Percentiles rank a stretch among this genome's conserved stretches.
These are phyloP conservation scores for Epirrita christyi DNA, from an alignment of 2,888 invertebrate species.

Conservation along the genomic window DNA sequence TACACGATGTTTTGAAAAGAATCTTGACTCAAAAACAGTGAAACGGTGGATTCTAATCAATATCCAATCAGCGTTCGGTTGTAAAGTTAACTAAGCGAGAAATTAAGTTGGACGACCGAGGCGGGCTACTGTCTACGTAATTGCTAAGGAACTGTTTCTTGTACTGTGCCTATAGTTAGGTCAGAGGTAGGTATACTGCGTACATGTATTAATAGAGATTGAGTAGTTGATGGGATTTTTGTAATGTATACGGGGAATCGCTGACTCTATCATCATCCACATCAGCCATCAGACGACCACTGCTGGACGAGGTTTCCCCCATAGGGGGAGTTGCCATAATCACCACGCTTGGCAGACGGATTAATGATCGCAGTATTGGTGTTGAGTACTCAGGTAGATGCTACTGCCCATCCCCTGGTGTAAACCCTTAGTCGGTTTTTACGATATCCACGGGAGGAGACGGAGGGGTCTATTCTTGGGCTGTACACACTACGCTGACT, in stretches of 20 bases:
- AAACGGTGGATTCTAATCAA: slow-evolving; percentile 80
- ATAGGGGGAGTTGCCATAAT: too few species aligned
- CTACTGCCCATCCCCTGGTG: too few species aligned
- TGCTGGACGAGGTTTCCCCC: too few species aligned
- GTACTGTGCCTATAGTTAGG: not conserved
- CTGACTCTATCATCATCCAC: too few species aligned
- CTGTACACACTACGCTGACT: too few species aligned
- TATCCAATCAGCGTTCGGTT: slow-evolving; percentile 77
- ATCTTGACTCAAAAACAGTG: slow-evolving; percentile 71
- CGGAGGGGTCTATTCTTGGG: too few species aligned
- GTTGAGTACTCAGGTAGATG: too few species aligned
- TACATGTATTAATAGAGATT: not conserved
- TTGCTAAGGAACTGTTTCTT: slow-evolving; percentile 9
- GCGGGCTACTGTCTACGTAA: slow-evolving; percentile 48
- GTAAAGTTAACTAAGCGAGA: slow-evolving; percentile 84
- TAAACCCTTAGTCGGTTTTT: too few species aligned
- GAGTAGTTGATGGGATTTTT: not conserved
- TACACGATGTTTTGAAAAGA: slow-evolving; percentile 74
- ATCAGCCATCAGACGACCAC: too few species aligned
- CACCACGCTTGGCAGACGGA: too few species aligned
- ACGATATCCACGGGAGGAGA: too few species aligned
- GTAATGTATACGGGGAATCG: not conserved
- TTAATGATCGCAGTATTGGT: too few species aligned
- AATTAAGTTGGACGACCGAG: slow-evolving; percentile 69
- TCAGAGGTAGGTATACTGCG: not conserved